Percentiles rank a stretch among this genome's conserved stretches.
phyloP scores from a whole-genome alignment of 2,888 invertebrate genomes.

The Morpho achilles region DNA sequence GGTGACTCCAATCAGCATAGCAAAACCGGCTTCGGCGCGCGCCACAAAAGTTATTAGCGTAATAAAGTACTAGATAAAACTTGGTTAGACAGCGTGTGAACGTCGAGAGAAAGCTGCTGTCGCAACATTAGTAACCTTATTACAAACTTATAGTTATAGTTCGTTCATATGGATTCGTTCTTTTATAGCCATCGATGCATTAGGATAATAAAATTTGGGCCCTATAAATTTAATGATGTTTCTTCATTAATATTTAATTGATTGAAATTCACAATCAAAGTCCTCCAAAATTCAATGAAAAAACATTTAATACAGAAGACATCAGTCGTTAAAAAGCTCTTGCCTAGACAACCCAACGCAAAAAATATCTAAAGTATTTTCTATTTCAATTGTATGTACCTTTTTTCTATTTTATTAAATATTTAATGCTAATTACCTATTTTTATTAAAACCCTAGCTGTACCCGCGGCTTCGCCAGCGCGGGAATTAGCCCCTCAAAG shows the following conservation, averaged over 20 bases:
- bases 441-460: no score
- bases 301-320: not conserved
- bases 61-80: slow-evolving; percentile 75
- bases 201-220: slow-evolving; percentile 23
- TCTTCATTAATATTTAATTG: slow-evolving; percentile 8
- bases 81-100: slow-evolving; percentile 75
- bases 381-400: no score
- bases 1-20: slow-evolving; percentile 58
- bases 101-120: slow-evolving; percentile 70
- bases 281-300: not conserved
- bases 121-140: slow-evolving; percentile 58
- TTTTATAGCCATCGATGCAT: slow-evolving; percentile 12
- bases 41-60: slow-evolving; percentile 72
- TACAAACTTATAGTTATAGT: slow-evolving; percentile 52
- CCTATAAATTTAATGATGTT: slow-evolving; percentile 10
- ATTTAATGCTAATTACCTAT: no score
- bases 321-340: not conserved
- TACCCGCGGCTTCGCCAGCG: no score
- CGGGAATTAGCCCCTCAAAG: no score
- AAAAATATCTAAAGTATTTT: no score
- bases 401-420: no score
- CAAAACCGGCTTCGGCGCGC: slow-evolving; percentile 68
- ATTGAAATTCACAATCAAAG: not conserved
- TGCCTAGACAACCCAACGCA: no score
- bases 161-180: slow-evolving; percentile 47